Conservation (phyloP, 2,797 vertebrate genomes). For the Phyllotis vaccarum region DNA sequence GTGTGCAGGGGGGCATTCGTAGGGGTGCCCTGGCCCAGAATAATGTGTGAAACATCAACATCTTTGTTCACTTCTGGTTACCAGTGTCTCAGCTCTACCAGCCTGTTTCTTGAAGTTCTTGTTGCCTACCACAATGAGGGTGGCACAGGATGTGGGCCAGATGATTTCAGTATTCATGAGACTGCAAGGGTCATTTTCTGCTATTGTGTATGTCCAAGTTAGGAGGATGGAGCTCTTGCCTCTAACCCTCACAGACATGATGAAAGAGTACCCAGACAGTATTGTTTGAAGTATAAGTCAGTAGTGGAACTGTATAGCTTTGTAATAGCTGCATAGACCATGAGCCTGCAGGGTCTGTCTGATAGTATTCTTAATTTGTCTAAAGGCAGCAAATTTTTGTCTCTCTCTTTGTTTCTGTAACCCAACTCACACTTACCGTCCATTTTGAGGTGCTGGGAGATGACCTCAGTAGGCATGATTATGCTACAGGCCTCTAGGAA, state of each 20-base stretch:
- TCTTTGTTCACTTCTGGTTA: slow-evolving; percentile 84
- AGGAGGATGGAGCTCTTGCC: slow-evolving; percentile 93
- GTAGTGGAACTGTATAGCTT: neutral
- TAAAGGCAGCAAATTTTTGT: neutral
- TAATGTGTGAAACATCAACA: neutral
- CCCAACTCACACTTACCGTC: neutral
- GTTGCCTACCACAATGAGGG: slow-evolving; percentile 96
- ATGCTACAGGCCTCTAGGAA: neutral
- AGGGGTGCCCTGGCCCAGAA: neutral
- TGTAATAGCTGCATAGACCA: neutral
- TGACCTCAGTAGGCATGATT: neutral
- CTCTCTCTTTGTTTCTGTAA: neutral
- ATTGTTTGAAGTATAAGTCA: neutral
- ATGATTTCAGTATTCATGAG: slow-evolving; percentile 96
- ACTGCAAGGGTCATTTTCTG: slow-evolving; percentile 94
- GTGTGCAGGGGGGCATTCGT: neutral
- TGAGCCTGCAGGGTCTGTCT: neutral
- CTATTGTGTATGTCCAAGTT: slow-evolving; percentile 95
- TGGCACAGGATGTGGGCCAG: slow-evolving; percentile 95
- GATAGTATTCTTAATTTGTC: neutral
- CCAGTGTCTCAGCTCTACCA: slow-evolving; percentile 97
- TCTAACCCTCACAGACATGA: slow-evolving; percentile 90
- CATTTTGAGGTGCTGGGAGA: neutral
- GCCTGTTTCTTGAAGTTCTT: slow-evolving; percentile 97
- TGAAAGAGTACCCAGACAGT: neutral